Base-by-base conservation (phyloP, 1,140 invertebrate genomes). In the Ceratosolen solmsi region DNA sequence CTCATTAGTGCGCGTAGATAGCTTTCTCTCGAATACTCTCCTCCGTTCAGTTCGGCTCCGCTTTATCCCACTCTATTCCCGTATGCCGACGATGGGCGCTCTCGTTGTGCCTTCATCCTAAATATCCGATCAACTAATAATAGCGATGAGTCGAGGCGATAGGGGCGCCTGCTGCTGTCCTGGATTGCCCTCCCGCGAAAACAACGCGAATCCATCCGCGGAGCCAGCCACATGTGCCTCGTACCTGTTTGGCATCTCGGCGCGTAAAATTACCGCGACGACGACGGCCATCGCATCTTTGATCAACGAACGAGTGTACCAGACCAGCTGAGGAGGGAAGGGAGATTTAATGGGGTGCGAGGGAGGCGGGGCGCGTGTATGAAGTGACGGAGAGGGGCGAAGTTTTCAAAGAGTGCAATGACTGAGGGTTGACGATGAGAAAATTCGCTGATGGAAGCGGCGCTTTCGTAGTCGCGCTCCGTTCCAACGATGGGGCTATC, bases 141-240 rank as follows among this genome's bases (percentile, higher is more conserved):
- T 75, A 75, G 73, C 51, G 54, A 54, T 56, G 41, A 46, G 71
- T n/a, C 46, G 54, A 27, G 36, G 36, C 9, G 36, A 46, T 71
- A 20, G 41, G 58, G 2, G 49, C 41, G 71, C 49, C 71, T 73
- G 49, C 71, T 73, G 49, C 38, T 51, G 49, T 51, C 71, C 71
- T 54, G 71, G 30, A 33, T 72, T 72, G 4, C 11, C 25, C n/a
- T 5, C 36, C 1, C 25, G 30, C 27, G 20, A 63, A 60, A 60
- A 30, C 58, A 60, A 60, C 58, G 54, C n/a, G n/a, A n/a, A n/a
- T n/a, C n/a, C n/a, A n/a, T n/a, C n/a, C n/a, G n/a, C n/a, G n/a
- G n/a, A n/a, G n/a, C n/a, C n/a, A 58, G 3, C 22, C n/a, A 58
- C 54, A 22, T 58, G 20, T 58, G 3, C 54, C 7, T 58, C 7